A percentile compares a stretch with the other conserved stretches of the same genome.
Conservation (phyloP, 2,888 invertebrate genomes). For the Eristalinus sepulchralis region DNA sequence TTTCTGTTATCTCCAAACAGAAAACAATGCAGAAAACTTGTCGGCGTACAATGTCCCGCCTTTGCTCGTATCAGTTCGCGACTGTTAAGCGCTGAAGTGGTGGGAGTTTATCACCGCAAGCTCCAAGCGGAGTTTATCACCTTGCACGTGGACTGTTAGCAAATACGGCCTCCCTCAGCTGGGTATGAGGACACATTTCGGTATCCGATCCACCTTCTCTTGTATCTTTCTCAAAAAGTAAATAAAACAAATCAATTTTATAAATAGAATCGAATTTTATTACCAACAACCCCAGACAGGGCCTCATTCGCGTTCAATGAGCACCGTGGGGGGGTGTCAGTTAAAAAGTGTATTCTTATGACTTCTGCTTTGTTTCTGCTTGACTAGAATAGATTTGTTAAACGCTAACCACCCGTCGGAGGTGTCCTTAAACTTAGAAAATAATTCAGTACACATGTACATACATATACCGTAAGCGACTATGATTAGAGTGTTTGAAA, state of each 20-base stretch:
- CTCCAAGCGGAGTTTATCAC: too few species aligned
- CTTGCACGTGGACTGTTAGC: too few species aligned
- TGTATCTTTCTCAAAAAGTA: background rate
- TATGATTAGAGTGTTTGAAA: background rate
- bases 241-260: background rate
- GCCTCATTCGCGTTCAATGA: background rate
- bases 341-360: slow-evolving; percentile 33
- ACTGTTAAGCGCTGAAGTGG: too few species aligned
- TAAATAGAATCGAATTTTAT: slow-evolving; percentile 46
- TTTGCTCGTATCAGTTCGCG: too few species aligned
- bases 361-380: slow-evolving; percentile 32
- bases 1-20: too few species aligned
- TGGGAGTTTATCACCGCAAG: too few species aligned
- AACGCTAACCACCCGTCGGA: slow-evolving; percentile 9
- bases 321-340: slow-evolving; percentile 1
- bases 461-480: slow-evolving; percentile 9
- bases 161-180: too few species aligned
- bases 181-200: too few species aligned
- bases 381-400: slow-evolving; percentile 54
- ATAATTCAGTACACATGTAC: slow-evolving; percentile 7
- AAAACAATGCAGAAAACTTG: too few species aligned
- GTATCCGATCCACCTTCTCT: too few species aligned
- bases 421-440: slow-evolving; percentile 21
- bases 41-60: too few species aligned
- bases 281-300: slow-evolving; percentile 18